Percentiles rank a stretch among this genome's conserved stretches.
These are phyloP conservation scores for Coranthus polyacanthus DNA, from an alignment of 2,797 vertebrate species.

Conservation along the genomic window DNA sequence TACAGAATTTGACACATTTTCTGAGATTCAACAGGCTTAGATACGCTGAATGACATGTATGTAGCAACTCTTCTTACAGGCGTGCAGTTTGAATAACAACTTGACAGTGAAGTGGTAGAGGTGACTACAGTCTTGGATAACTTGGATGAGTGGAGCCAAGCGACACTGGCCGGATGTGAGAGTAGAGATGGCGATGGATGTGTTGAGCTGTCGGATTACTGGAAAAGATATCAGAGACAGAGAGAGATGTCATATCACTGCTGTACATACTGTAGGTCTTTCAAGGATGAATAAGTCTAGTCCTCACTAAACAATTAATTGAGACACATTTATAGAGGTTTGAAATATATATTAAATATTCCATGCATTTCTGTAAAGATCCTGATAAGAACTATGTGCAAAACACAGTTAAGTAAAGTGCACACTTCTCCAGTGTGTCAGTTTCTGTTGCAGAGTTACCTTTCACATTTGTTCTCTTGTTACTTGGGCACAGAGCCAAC, in stretches of 20 bases:
- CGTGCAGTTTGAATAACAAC: slow-evolving; percentile 96
- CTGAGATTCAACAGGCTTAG: too few relatives aligned
- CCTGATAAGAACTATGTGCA: not conserved
- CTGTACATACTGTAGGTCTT: too few relatives aligned
- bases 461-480: slow-evolving; percentile 1
- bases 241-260: not conserved
- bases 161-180: slow-evolving; percentile 96
- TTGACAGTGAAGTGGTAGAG: slow-evolving; percentile 98
- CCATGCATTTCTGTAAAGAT: not conserved
- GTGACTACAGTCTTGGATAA: slow-evolving; percentile 96
- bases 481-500: not conserved
- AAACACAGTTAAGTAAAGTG: not conserved
- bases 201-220: slow-evolving; percentile 94
- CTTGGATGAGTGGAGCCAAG: slow-evolving; percentile 96
- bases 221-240: slow-evolving; percentile 19
- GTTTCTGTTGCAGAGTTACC: not conserved
- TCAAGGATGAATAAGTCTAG: too few relatives aligned
- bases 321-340: too few relatives aligned
- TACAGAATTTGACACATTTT: not conserved
- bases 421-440: not conserved
- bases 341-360: too few relatives aligned
- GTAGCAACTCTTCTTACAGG: slow-evolving; percentile 87
- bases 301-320: too few relatives aligned
- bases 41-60: not conserved
- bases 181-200: slow-evolving; percentile 94